Percentiles rank a stretch among this genome's conserved stretches.
Conservation (phyloP, 2,888 invertebrate species). For the Ichneumoninae sp. region DNA sequence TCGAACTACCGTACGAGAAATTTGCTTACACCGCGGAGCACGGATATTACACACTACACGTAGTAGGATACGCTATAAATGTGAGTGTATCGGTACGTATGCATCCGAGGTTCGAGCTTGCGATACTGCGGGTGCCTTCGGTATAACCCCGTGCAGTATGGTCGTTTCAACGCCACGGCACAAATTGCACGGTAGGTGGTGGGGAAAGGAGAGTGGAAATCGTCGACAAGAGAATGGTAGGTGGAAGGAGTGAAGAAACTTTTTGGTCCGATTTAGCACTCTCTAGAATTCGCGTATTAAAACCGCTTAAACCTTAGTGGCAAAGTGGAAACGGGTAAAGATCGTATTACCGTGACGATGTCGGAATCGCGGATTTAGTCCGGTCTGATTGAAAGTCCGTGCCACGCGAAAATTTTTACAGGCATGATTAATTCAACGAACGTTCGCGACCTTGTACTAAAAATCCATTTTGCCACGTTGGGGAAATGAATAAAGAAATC, state of each 20-base stretch:
- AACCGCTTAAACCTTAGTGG: background rate
- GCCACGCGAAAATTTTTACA: background rate
- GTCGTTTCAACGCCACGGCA: slow-evolving; percentile 33
- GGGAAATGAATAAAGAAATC: slow-evolving; percentile 57
- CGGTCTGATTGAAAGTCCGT: background rate
- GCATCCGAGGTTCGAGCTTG: slow-evolving; percentile 1
- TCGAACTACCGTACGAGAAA: slow-evolving; percentile 8
- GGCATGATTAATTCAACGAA: slow-evolving; percentile 51
- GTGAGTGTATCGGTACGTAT: slow-evolving; percentile 8
- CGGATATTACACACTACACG: slow-evolving; percentile 29
- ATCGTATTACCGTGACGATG: background rate
- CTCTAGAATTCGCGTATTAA: slow-evolving; percentile 12
- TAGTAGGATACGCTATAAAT: background rate
- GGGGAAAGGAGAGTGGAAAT: slow-evolving; percentile 17
- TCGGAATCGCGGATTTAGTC: background rate
- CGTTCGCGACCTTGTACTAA: slow-evolving; percentile 36
- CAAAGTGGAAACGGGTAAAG: background rate
- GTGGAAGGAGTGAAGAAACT: background rate
- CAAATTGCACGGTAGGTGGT: slow-evolving; percentile 38
- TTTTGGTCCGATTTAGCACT: slow-evolving; percentile 30
- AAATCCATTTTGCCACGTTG: slow-evolving; percentile 28
- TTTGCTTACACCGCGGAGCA: slow-evolving; percentile 47
- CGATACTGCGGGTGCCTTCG: slow-evolving; percentile 15
- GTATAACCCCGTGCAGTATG: slow-evolving; percentile 11
- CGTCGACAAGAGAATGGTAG: slow-evolving; percentile 14